phyloP scores from a whole-genome alignment of 2,113 vertebrate genomes.

The Mobula birostris region DNA sequence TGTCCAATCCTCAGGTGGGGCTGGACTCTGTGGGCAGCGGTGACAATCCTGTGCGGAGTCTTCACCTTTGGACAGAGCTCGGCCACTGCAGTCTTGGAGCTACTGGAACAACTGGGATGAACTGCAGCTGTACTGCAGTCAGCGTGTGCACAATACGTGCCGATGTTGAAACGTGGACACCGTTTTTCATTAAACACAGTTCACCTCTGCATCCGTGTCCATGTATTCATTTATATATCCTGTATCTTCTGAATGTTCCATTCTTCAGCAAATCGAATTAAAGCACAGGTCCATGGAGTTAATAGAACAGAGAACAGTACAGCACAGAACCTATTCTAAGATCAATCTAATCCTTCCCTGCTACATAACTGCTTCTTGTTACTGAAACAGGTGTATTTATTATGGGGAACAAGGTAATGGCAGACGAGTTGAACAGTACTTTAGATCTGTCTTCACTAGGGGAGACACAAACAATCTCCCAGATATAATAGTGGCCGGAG shows the following conservation, averaged over 20 bases:
- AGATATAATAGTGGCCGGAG: too few species aligned
- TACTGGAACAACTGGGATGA: conserved; percentile 49
- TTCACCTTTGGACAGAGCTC: conserved; percentile 94
- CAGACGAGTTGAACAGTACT: too few species aligned
- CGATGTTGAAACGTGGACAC: not conserved
- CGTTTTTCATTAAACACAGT: not conserved
- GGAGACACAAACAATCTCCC: too few species aligned
- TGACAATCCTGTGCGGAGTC: conserved; percentile 70
- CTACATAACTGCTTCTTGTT: too few species aligned
- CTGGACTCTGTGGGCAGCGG: conserved; percentile 68
- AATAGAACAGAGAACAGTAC: too few species aligned
- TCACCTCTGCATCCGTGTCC: not conserved
- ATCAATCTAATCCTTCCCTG: too few species aligned
- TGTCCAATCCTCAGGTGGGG: conserved; percentile 54
- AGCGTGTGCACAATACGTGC: not conserved
- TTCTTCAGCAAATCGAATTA: too few species aligned
- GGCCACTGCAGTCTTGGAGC: conserved; percentile 66
- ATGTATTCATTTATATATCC: not conserved
- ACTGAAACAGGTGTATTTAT: too few species aligned
- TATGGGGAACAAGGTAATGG: too few species aligned
- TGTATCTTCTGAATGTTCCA: not conserved
- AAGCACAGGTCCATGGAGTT: too few species aligned
- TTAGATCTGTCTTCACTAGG: too few species aligned
- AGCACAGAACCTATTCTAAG: too few species aligned
- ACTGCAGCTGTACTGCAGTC: not conserved